phyloP scores from a whole-genome alignment of 2,888 invertebrate species.

The Cactoblastis cactorum region DNA sequence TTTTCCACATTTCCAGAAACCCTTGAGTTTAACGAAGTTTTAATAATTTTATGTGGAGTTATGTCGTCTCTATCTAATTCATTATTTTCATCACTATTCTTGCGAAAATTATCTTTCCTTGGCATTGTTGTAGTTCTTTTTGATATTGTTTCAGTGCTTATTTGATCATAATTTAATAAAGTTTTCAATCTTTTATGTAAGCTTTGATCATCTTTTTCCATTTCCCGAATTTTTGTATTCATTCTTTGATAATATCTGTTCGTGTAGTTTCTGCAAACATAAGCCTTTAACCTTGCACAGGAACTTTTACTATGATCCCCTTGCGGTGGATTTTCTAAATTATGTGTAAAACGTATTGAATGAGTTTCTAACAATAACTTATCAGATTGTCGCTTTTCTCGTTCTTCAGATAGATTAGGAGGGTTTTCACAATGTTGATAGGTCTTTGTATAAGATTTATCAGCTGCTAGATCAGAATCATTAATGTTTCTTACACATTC shows the following conservation, averaged over 20 bases:
- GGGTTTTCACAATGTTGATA: constrained; percentile 13
- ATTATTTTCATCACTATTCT: not conserved
- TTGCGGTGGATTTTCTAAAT: not conserved
- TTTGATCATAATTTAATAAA: constrained; percentile 13
- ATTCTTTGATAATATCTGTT: constrained; percentile 45
- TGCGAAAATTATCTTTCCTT: not conserved
- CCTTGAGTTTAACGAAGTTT: not conserved
- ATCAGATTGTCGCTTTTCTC: not conserved
- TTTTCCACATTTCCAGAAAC: not conserved
- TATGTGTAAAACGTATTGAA: not conserved
- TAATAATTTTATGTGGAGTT: not conserved
- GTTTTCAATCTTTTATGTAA: constrained; percentile 43
- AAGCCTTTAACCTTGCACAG: constrained; percentile 47
- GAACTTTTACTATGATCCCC: constrained; percentile 11
- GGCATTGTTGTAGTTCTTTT: not conserved
- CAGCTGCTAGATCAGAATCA: not conserved
- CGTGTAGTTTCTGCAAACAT: constrained; percentile 45
- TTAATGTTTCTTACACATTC: not conserved
- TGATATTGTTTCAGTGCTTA: not conserved
- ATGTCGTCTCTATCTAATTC: not conserved
- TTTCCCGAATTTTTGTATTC: constrained; percentile 48
- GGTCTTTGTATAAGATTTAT: not conserved
- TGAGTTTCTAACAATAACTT: not conserved
- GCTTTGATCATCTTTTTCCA: constrained; percentile 55
- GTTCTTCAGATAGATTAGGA: not conserved